These are phyloP conservation scores for Drosophila asahinai DNA, from an alignment of 1,140 invertebrate species.

Conservation along the genomic window DNA sequence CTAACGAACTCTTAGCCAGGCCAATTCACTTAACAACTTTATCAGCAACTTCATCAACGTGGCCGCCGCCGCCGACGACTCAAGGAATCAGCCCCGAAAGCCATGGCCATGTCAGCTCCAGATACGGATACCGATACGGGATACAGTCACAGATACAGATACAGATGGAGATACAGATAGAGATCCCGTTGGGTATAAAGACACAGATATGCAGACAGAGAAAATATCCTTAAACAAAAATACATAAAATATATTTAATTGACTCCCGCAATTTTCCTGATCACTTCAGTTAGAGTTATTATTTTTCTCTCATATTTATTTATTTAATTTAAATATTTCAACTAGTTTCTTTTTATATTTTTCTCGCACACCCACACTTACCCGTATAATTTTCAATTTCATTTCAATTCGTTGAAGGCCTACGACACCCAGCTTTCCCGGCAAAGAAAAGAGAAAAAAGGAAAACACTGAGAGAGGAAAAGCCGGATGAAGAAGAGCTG, in stretches of 20 bases:
- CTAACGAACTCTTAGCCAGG: slow-evolving; percentile 44
- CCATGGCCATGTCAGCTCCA: slow-evolving; percentile 38
- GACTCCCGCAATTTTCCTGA: no score
- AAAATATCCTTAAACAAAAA: background rate
- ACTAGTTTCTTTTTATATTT: background rate
- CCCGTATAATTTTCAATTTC: slow-evolving; percentile 69
- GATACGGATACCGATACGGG: slow-evolving; percentile 4
- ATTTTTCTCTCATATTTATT: background rate
- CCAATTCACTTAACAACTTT: slow-evolving; percentile 79
- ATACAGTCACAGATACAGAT: background rate
- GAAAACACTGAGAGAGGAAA: background rate
- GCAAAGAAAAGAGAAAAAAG: background rate
- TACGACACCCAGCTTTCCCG: slow-evolving; percentile 17
- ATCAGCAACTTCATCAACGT: slow-evolving; percentile 56
- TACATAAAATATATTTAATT: no score
- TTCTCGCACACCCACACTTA: slow-evolving; percentile 15
- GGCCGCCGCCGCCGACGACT: background rate
- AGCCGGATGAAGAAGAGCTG: slow-evolving; percentile 6
- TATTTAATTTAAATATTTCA: background rate
- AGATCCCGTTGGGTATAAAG: background rate
- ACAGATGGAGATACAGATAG: slow-evolving; percentile 14
- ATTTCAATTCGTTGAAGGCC: slow-evolving; percentile 70
- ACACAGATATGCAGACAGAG: slow-evolving; percentile 8
- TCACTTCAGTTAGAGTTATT: no score
- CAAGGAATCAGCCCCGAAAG: slow-evolving; percentile 8